phyloP scores from a whole-genome alignment of 1,140 invertebrate species.

The Plutomurus gul region DNA sequence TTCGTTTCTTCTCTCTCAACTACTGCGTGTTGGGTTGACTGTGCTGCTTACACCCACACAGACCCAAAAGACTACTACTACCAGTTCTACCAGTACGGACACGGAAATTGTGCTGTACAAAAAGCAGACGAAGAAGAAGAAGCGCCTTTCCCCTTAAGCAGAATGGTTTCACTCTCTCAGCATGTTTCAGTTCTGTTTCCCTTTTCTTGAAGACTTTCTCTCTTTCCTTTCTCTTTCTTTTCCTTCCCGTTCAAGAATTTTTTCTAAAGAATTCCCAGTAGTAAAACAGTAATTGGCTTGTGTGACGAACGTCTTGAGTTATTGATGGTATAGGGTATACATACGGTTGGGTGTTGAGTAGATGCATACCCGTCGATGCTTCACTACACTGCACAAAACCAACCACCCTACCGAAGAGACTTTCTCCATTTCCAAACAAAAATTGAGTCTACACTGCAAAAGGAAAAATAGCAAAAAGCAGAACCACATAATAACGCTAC shows the following conservation, averaged over 20 bases:
- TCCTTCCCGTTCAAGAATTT: slow-evolving; percentile 25
- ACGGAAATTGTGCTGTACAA: background rate
- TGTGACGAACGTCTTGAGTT: slow-evolving; percentile 36
- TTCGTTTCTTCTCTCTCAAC: too few relatives aligned
- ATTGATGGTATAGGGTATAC: slow-evolving; percentile 14
- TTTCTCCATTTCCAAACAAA: background rate
- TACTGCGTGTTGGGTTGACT: too few relatives aligned
- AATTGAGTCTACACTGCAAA: background rate
- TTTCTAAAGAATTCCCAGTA: slow-evolving; percentile 30
- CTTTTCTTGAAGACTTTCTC: slow-evolving; percentile 23
- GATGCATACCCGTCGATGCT: background rate
- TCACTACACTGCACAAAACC: background rate
- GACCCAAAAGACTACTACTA: too few relatives aligned
- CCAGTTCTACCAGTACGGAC: too few relatives aligned
- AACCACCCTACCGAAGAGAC: background rate
- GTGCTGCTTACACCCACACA: too few relatives aligned
- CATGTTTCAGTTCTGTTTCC: slow-evolving; percentile 22
- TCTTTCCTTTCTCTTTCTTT: slow-evolving; percentile 3
- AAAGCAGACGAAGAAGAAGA: background rate
- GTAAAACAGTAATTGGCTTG: slow-evolving; percentile 34
- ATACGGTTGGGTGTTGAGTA: background rate
- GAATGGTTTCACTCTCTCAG: slow-evolving; percentile 8
- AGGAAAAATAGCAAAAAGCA: background rate
- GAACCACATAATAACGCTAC: background rate
- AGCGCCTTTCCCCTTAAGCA: background rate